These are phyloP conservation scores for Streptopelia turtur DNA, from an alignment of 2,797 vertebrate species.

Conservation along the genomic window DNA sequence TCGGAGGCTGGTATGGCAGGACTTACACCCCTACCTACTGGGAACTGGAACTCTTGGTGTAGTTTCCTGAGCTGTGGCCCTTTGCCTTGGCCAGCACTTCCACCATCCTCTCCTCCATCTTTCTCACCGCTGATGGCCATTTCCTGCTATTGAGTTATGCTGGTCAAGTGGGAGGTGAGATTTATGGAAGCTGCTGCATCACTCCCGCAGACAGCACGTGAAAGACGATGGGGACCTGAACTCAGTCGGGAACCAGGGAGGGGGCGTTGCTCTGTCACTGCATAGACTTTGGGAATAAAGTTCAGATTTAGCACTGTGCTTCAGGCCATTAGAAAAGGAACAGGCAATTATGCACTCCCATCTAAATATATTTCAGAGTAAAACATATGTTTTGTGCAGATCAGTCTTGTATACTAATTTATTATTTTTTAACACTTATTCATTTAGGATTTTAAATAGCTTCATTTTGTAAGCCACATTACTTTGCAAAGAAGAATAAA, in stretches of 20 bases:
- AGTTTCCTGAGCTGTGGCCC: neutral
- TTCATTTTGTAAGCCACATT: constrained; percentile 22
- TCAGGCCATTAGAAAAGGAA: constrained; percentile 59
- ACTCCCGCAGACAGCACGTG: neutral
- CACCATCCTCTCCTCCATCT: too few species aligned
- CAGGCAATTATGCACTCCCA: constrained; percentile 2
- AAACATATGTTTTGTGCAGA: constrained; percentile 60
- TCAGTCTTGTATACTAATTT: constrained; percentile 57
- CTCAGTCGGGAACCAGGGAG: neutral
- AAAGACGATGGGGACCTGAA: neutral
- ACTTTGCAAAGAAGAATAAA: constrained; percentile 40
- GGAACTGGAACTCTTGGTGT: neutral
- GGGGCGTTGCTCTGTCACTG: rapidly evolving
- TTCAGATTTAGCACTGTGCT: constrained; percentile 37
- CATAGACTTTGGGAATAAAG: neutral
- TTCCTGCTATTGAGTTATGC: neutral
- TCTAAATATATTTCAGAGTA: constrained; percentile 50
- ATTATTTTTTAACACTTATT: constrained; percentile 69
- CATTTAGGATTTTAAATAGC: constrained; percentile 67
- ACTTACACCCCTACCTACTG: rapidly evolving
- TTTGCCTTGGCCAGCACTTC: neutral
- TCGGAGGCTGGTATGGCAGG: rapidly evolving
- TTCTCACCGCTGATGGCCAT: rapidly evolving
- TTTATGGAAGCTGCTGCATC: neutral
- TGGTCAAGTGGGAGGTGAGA: neutral